These are phyloP conservation scores for Halcyon senegalensis DNA, from an alignment of 2,113 vertebrate species.

Conservation along the genomic window DNA sequence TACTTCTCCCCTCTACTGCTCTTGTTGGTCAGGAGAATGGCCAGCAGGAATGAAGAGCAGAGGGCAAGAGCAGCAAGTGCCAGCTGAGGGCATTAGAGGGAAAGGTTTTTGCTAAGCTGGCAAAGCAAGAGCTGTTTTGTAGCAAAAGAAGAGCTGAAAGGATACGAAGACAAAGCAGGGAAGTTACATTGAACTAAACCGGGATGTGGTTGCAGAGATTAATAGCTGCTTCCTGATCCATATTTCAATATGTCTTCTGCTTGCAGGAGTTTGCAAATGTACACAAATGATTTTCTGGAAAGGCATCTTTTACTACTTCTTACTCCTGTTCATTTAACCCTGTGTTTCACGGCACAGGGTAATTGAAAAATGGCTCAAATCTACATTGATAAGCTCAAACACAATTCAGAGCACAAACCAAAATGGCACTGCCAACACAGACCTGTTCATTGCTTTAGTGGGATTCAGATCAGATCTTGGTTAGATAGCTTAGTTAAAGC, in stretches of 20 bases:
- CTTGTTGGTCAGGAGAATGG: not conserved
- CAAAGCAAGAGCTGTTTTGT: not conserved
- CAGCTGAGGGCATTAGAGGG: not conserved
- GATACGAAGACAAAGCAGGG: constrained; percentile 41
- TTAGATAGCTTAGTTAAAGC: not conserved
- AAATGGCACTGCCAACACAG: not conserved
- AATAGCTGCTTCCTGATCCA: constrained; percentile 14
- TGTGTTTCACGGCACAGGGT: not conserved
- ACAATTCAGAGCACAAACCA: not conserved
- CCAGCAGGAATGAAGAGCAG: not conserved
- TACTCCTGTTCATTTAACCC: not conserved
- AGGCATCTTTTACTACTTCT: not conserved
- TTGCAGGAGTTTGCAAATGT: not conserved
- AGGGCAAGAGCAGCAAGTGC: not conserved
- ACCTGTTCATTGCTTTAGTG: not conserved
- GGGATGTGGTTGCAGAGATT: not conserved
- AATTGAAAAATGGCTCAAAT: not conserved
- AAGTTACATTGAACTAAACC: constrained; percentile 1
- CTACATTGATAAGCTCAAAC: not conserved
- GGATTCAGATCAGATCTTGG: not conserved
- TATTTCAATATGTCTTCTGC: not conserved
- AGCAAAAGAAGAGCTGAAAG: constrained; percentile 27
- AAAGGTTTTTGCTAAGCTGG: constrained; percentile 29
- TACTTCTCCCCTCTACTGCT: not conserved
- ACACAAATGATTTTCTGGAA: not conserved